Evolutionary conservation across 2,888 invertebrate genomes (phyloP), one percentile per base, ranked within the genome.

Genomic region (Hypomecis punctinalis): DNA sequence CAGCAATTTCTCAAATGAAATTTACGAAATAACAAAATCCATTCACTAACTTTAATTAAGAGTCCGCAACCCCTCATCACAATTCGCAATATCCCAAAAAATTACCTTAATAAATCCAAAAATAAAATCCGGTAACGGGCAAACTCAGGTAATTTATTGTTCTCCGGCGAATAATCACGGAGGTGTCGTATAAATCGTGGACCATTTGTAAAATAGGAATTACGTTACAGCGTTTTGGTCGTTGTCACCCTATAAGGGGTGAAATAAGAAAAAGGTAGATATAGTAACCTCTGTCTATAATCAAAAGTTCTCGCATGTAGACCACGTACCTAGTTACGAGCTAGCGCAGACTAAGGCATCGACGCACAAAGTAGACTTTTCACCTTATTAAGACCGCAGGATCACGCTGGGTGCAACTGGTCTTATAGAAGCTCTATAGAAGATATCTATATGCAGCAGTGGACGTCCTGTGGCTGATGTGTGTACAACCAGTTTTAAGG

Each of bases 171-270:
- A 93, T 93, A 92, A 92, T 93, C 92, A 93, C 86, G 74, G 75
- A 87, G 89, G 90, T 90, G 91, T 86, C 91, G 89, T 85, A 92
- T 93, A 93, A 93, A 93, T 93, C 85, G 86, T 88, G 85, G 80
- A 81, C 89, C 92, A 90, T 92, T 93, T 92, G 91, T 91, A 89
- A 91, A 93, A 92, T 91, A 89, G 88, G 91, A 87, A 91, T 91
- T 90, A 90, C 90, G 86, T 78, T 77, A 84, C 82, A 77, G 82
- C 81, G 76, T 80, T 76, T 77, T 74, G 77, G 80, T 73, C 76
- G 83, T 84, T 88, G 89, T 90, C 89, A 80, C 85, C 85, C 82
- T 43, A 3, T 4, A 6, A 1, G 42, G 48, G 48, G 33, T n/a
- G 48, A 13, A 48, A 49, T 33, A 11, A 11, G 49, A 13, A 6